Percentiles rank a stretch among this genome's conserved stretches.
Conservation (phyloP, 2,797 vertebrate species). For the Lepus townsendii region DNA sequence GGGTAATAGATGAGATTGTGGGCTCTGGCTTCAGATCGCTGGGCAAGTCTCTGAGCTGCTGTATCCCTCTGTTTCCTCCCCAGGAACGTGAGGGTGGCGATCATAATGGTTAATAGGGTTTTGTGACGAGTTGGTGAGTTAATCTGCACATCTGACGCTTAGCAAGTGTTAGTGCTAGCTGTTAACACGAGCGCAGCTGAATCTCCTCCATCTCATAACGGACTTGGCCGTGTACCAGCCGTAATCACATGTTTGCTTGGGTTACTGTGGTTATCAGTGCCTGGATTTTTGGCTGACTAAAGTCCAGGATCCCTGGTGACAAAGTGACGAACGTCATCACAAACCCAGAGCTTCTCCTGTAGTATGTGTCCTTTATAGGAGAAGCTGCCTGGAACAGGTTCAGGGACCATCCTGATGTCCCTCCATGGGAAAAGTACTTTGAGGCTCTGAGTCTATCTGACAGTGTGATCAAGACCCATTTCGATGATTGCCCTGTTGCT, state of each 20-base stretch:
- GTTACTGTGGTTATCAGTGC: not conserved
- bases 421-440: not conserved
- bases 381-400: not conserved
- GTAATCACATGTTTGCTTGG: not conserved
- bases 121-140: not conserved
- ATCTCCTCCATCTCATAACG: not conserved
- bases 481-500: no score
- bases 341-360: not conserved
- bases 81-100: not conserved
- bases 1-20: not conserved
- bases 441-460: not conserved
- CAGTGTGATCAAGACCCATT: not conserved
- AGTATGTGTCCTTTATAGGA: not conserved
- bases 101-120: not conserved
- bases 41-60: not conserved
- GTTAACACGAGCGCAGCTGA: not conserved
- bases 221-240: not conserved
- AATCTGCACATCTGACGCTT: not conserved
- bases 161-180: not conserved
- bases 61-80: not conserved
- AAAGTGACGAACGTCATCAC: no score
- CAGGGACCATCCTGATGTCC: not conserved
- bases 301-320: not conserved
- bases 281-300: not conserved
- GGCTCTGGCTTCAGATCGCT: not conserved